Evolutionary conservation across 2,797 vertebrate species (phyloP).

Genomic region (Ceyx erithaca): DNA sequence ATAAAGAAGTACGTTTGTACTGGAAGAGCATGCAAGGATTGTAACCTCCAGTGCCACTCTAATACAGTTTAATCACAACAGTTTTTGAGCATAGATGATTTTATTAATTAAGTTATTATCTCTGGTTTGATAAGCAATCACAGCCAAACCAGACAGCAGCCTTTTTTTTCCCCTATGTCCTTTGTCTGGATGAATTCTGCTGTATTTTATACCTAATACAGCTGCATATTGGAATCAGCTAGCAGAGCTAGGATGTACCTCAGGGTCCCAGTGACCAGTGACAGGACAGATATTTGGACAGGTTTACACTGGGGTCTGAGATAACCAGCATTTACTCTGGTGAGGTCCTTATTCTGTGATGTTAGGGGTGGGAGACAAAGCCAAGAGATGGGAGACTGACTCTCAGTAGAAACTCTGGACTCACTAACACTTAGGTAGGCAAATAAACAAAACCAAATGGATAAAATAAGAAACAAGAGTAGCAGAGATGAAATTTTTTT

Average conservation of each 20-base stretch:
- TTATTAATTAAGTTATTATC: neutral
- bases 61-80: neutral
- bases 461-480: neutral
- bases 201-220: neutral
- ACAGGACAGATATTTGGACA: neutral
- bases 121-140: neutral
- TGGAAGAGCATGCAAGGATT: neutral
- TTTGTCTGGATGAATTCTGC: neutral
- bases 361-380: neutral
- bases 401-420: neutral
- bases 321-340: neutral
- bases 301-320: neutral
- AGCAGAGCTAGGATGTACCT: neutral
- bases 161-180: neutral
- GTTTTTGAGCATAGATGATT: neutral
- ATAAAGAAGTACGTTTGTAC: neutral
- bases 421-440: rapidly evolving
- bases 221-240: neutral
- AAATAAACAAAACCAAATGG: neutral
- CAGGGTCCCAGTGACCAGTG: neutral
- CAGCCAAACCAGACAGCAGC: neutral
- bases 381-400: neutral
- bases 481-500: neutral
- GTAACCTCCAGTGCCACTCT: neutral
- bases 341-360: neutral